A percentile compares a stretch with the other conserved stretches of the same genome.
These are phyloP conservation scores for Calycopis cecrops DNA, from an alignment of 1,140 invertebrate genomes.

Conservation along the genomic window DNA sequence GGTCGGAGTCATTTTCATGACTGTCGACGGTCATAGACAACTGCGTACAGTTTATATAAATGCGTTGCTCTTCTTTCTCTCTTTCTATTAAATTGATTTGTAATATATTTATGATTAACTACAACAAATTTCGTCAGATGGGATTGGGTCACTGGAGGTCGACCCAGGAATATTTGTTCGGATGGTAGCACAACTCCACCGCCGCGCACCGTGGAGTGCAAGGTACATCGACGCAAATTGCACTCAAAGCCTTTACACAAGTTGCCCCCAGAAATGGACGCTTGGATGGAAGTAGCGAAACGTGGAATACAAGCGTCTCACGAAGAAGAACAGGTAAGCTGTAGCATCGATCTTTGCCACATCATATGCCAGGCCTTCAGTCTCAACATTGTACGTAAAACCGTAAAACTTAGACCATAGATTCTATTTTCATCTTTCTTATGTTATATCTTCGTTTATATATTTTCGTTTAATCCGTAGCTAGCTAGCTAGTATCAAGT, in stretches of 20 bases:
- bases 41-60: no score
- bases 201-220: conserved; percentile 51
- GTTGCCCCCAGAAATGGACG: conserved; percentile 80
- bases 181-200: conserved; percentile 20
- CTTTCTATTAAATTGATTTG: no score
- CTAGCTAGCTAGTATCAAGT: no score
- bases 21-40: no score
- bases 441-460: no score
- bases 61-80: no score
- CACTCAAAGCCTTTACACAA: conserved; percentile 84
- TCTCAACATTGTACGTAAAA: not conserved
- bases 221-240: conserved; percentile 79
- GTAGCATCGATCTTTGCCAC: not conserved
- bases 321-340: conserved; percentile 63
- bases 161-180: conserved; percentile 17
- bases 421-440: no score
- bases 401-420: not conserved
- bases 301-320: conserved; percentile 73
- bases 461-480: no score
- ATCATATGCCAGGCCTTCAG: not conserved
- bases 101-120: no score
- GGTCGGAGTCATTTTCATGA: no score
- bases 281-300: conserved; percentile 49
- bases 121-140: conserved; percentile 68
- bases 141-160: conserved; percentile 87